These are phyloP conservation scores for Drosophila repletoides DNA, from an alignment of 1,140 invertebrate species.

Conservation along the genomic window DNA sequence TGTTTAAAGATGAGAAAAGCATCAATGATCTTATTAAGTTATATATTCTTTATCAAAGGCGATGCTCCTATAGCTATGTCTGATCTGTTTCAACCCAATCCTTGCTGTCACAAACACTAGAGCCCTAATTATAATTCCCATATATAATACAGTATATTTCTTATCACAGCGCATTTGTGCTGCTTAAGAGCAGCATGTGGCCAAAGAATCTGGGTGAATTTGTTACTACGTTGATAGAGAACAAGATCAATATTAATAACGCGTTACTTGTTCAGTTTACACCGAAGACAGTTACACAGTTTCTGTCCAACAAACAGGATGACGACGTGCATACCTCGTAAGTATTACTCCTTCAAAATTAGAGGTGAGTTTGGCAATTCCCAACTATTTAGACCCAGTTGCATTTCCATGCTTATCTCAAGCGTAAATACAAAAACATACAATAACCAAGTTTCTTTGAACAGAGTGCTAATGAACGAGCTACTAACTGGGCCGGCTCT, in stretches of 20 bases:
- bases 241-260: conserved; percentile 88
- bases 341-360: conserved; percentile 78
- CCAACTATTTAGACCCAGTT: neutral
- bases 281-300: conserved; percentile 82
- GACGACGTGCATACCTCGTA: conserved; percentile 86
- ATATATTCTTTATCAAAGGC: no score
- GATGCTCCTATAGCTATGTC: no score
- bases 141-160: neutral
- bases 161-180: conserved; percentile 87
- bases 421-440: neutral
- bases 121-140: no score
- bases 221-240: conserved; percentile 86
- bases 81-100: no score
- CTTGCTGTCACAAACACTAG: no score
- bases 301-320: conserved; percentile 85
- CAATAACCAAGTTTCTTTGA: neutral
- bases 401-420: neutral
- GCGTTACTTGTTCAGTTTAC: conserved; percentile 88
- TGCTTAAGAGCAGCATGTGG: conserved; percentile 89
- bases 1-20: no score
- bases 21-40: no score
- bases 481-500: conserved; percentile 89
- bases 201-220: conserved; percentile 88
- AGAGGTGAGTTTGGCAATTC: neutral
- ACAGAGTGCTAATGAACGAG: conserved; percentile 84